Conservation (phyloP, 1,140 invertebrate species). For the Cecropterus lyciades region DNA sequence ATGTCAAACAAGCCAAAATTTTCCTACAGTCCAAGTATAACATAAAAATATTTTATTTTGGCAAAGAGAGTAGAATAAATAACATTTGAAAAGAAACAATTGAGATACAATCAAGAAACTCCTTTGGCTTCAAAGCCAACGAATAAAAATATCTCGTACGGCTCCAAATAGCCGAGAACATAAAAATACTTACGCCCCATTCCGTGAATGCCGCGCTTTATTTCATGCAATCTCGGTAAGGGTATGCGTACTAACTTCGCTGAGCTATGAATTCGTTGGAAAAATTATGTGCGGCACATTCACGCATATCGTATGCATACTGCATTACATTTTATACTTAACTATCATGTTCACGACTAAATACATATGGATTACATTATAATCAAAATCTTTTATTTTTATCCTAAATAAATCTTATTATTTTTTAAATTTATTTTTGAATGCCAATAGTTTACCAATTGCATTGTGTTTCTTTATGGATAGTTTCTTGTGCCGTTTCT, state of each 20-base stretch:
- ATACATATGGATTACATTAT: too few species aligned
- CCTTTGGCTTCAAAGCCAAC: background rate
- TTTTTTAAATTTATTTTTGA: too few species aligned
- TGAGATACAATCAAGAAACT: constrained; percentile 2
- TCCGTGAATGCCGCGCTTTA: constrained; percentile 7
- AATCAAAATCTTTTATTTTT: too few species aligned
- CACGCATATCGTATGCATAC: background rate
- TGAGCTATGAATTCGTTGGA: constrained; percentile 11
- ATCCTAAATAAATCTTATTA: too few species aligned
- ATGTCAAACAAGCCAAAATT: background rate
- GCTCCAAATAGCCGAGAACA: constrained; percentile 10
- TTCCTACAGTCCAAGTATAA: background rate
- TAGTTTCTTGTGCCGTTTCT: too few species aligned
- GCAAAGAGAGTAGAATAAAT: background rate
- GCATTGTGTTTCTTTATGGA: too few species aligned
- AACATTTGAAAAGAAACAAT: background rate
- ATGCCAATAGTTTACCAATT: too few species aligned
- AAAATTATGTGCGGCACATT: background rate
- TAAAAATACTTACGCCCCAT: constrained; percentile 18
- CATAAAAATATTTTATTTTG: background rate
- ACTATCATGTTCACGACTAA: too few species aligned
- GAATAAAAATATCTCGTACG: constrained; percentile 15
- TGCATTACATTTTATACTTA: too few species aligned
- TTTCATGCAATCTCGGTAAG: constrained; percentile 9
- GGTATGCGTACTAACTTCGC: constrained; percentile 13